Conservation (phyloP, 2,888 invertebrate genomes). For the Thumatha senex region DNA sequence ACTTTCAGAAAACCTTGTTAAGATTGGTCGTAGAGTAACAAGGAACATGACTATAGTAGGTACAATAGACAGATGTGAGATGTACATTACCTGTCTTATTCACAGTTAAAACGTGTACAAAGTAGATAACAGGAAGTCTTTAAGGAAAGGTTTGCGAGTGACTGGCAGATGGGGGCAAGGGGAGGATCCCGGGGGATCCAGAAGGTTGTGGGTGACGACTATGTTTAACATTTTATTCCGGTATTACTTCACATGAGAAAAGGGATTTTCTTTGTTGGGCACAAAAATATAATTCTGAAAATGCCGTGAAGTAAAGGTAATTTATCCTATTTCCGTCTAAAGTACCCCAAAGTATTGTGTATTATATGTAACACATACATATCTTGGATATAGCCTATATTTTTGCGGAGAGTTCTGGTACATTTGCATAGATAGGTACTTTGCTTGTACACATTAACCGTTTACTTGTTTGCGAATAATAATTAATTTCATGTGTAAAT, state of each 20-base stretch:
- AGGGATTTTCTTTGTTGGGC: background rate
- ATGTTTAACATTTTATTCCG: slow-evolving; percentile 19
- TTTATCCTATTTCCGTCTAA: no score
- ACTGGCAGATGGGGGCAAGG: slow-evolving; percentile 1
- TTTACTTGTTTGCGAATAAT: no score
- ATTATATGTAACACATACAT: no score
- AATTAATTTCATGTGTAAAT: no score
- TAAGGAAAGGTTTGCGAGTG: background rate
- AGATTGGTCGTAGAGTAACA: slow-evolving; percentile 9
- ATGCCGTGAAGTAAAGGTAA: background rate
- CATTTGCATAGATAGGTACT: no score
- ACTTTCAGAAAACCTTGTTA: slow-evolving; percentile 22
- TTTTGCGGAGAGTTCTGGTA: no score
- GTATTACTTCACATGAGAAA: slow-evolving; percentile 4
- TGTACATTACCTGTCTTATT: slow-evolving; percentile 11
- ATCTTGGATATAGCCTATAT: no score
- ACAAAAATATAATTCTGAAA: slow-evolving; percentile 3
- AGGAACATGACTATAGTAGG: slow-evolving; percentile 7
- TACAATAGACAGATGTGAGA: background rate
- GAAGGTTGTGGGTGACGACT: slow-evolving; percentile 5
- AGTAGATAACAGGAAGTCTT: slow-evolving; percentile 13
- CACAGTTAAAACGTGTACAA: slow-evolving; percentile 16
- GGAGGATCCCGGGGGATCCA: background rate
- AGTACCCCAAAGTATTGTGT: no score
- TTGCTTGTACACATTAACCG: no score